These are phyloP conservation scores for Nemotelus nigrinus DNA, from an alignment of 2,888 invertebrate genomes.

Conservation along the genomic window DNA sequence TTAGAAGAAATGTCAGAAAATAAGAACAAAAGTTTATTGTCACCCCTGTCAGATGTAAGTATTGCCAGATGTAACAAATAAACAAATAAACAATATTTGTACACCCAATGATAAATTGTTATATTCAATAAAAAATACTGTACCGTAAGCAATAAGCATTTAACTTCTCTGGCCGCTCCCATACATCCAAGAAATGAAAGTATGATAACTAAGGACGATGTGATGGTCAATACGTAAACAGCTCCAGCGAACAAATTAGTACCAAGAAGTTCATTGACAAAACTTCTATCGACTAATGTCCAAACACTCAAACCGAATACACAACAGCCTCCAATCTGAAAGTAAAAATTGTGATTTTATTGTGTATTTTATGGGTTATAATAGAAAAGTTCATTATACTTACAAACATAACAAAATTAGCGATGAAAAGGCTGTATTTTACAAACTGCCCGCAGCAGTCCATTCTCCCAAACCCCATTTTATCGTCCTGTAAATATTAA, in stretches of 20 bases:
- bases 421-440: conserved; percentile 84
- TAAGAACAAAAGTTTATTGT: too few species aligned
- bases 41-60: too few species aligned
- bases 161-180: conserved; percentile 93
- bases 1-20: too few species aligned
- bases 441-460: conserved; percentile 89
- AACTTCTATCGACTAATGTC: conserved; percentile 85
- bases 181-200: conserved; percentile 91
- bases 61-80: too few species aligned
- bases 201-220: conserved; percentile 82
- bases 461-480: conserved; percentile 83
- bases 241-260: conserved; percentile 89
- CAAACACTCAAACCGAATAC: conserved; percentile 85
- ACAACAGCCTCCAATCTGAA: conserved; percentile 80
- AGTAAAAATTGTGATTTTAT: conserved; percentile 77
- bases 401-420: conserved; percentile 88
- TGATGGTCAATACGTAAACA: conserved; percentile 83
- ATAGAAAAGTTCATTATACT: conserved; percentile 65
- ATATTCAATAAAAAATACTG: conserved; percentile 56
- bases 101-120: too few species aligned
- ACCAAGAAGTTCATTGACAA: conserved; percentile 84
- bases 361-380: conserved; percentile 57
- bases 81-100: too few species aligned
- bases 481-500: conserved; percentile 57
- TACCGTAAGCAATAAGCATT: conserved; percentile 92